Evolutionary conservation across 1,140 invertebrate species (phyloP), one percentile per base, ranked within the genome.

Genomic region (Charaxes varanes): DNA sequence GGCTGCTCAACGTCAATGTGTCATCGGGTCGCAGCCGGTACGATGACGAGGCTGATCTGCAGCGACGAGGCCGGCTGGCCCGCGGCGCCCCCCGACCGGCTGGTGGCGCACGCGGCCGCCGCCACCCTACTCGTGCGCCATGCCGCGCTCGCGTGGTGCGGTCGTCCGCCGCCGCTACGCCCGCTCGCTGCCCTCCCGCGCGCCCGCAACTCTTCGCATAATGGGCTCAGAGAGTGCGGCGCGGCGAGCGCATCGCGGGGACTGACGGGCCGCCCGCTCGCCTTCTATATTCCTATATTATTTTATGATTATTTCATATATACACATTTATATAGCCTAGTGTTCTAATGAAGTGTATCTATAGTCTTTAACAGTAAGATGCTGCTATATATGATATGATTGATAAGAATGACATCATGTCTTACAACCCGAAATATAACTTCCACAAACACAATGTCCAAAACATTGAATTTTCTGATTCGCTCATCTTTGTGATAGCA

Each of bases 1-100:
- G 92, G 88, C 88, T 76, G 73, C 53, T 79, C 72, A 64, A 79
- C 43, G 35, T 65, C 65, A 74, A 78, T 71, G 53, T 67, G 70
- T 77, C 78, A 82, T 82, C 64, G 69, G 69, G 50, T 76, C 67
- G 69, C 61, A 66, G 73, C 53, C 19, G 47, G 54, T 47, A 51
- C 55, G 62, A 41, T 19, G 62, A 19, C 48, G 65, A 57, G 53
- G 58, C 45, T 57, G 60, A 53, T 63, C 54, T 55, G 60, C 55
- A 53, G 62, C 65, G 61, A 57, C 35, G 55, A 56, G 57, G 63
- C 69, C 67, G 57, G 63, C 65, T 59, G 65, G 59, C 58, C 67
- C 65, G 74, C 71, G 62, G 76, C 64, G 66, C 64, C 72, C 58
- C 53, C 68, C 46, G 58, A 59, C 70, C 64, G 55, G 67, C 53